A percentile compares a stretch with the other conserved stretches of the same genome.
phyloP scores from a whole-genome alignment of 37 sponge, comb jelly and placozoan species.

The Beroe forskalii region DNA sequence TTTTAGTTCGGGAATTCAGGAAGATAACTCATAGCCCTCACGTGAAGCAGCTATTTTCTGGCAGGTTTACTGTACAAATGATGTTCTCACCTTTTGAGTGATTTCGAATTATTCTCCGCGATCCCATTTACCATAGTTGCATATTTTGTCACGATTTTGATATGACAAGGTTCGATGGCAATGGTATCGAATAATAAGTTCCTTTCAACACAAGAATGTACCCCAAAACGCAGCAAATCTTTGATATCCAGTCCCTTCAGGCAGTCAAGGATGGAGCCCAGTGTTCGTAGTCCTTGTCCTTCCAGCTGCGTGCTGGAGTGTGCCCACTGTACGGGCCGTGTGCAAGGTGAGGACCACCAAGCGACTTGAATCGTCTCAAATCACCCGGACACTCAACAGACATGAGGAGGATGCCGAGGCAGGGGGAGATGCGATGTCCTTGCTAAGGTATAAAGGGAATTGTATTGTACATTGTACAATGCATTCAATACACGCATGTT shows the following conservation, averaged over 20 bases:
- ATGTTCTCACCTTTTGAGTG: too few relatives aligned
- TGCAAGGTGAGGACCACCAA: slow-evolving; percentile 40
- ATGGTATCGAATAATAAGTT: too few relatives aligned
- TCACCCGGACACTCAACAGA: slow-evolving; percentile 10
- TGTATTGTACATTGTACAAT: too few relatives aligned
- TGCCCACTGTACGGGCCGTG: background rate
- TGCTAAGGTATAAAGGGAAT: background rate
- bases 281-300: background rate
- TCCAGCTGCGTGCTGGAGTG: background rate
- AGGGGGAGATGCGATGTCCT: background rate
- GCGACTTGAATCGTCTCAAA: background rate
- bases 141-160: too few relatives aligned
- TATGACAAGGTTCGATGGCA: too few relatives aligned
- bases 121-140: too few relatives aligned
- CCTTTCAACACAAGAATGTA: too few relatives aligned
- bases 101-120: too few relatives aligned
- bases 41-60: background rate
- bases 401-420: background rate
- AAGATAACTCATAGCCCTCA: background rate
- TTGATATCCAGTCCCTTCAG: too few relatives aligned
- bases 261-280: background rate
- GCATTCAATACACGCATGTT: background rate
- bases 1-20: background rate
- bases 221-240: too few relatives aligned
- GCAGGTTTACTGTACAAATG: background rate